Evolutionary conservation across 2,797 vertebrate species (phyloP).

Genomic region (Distichodus sexfasciatus): DNA sequence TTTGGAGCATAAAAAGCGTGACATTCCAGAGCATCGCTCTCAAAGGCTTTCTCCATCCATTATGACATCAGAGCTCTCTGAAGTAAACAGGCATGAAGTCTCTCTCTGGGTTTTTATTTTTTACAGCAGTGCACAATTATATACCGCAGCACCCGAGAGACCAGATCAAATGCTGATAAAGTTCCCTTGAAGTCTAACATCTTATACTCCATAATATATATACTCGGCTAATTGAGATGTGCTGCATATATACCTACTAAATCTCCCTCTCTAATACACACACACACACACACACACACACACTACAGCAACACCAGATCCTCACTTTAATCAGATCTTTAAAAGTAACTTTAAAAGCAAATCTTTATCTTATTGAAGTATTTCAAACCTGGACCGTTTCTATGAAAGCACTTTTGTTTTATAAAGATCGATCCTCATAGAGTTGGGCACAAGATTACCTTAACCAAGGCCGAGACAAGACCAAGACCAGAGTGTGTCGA

Average conservation of each 20-base stretch:
- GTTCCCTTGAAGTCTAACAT: constrained; percentile 31
- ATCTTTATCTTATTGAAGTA: no score
- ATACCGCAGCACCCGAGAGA: constrained; percentile 56
- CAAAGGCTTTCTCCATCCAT: constrained; percentile 70
- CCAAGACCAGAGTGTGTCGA: no score
- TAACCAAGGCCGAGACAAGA: no score
- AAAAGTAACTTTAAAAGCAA: no score
- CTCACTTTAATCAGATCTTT: no score
- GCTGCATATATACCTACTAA: neutral
- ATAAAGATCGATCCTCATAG: no score
- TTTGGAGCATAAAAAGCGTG: constrained; percentile 70
- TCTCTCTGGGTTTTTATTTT: constrained; percentile 60
- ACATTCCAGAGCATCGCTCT: constrained; percentile 74
- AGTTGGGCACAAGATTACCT: no score
- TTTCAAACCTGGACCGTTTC: no score
- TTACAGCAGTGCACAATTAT: constrained; percentile 65
- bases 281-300: neutral
- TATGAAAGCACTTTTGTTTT: no score
- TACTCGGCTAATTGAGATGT: constrained; percentile 18
- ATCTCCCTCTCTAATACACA: neutral
- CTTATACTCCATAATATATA: constrained; percentile 6
- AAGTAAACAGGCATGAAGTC: constrained; percentile 80
- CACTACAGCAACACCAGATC: no score
- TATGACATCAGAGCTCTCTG: constrained; percentile 78
- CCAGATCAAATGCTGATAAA: constrained; percentile 37